phyloP scores from a whole-genome alignment of 2,888 invertebrate species.

The Eupithecia exiguata region DNA sequence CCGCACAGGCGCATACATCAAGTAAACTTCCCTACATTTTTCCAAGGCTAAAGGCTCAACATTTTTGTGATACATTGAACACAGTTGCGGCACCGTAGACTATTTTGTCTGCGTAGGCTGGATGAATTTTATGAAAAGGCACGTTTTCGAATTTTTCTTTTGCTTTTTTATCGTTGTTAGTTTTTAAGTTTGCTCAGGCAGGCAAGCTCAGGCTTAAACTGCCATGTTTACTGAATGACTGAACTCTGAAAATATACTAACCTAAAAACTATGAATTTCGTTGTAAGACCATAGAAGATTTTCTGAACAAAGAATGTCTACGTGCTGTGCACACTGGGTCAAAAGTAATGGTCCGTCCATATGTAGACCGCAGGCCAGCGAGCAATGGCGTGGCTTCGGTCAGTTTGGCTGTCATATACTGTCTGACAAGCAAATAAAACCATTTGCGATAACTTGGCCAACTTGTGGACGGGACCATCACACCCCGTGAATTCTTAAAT shows the following conservation, averaged over 20 bases:
- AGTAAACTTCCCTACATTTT: constrained; percentile 29
- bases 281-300: too few relatives aligned
- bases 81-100: background rate
- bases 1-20: constrained; percentile 38
- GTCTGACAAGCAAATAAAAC: background rate
- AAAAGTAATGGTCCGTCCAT: background rate
- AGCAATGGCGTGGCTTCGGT: background rate
- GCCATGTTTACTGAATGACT: too few relatives aligned
- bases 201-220: background rate
- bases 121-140: constrained; percentile 1
- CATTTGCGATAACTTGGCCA: background rate
- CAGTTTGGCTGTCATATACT: background rate
- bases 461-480: background rate
- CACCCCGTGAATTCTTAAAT: too few relatives aligned
- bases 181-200: background rate
- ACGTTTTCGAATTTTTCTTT: background rate
- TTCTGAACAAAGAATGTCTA: too few relatives aligned
- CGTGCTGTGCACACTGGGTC: too few relatives aligned
- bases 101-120: background rate
- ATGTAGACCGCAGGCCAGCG: background rate
- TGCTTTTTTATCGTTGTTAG: background rate
- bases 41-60: constrained; percentile 20
- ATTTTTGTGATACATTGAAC: constrained; percentile 14
- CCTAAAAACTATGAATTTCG: too few relatives aligned
- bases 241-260: too few relatives aligned